Evolutionary conservation across 2,113 vertebrate genomes (phyloP), one percentile per base, ranked within the genome.

Genomic region (Boleophthalmus pectinirostris): DNA sequence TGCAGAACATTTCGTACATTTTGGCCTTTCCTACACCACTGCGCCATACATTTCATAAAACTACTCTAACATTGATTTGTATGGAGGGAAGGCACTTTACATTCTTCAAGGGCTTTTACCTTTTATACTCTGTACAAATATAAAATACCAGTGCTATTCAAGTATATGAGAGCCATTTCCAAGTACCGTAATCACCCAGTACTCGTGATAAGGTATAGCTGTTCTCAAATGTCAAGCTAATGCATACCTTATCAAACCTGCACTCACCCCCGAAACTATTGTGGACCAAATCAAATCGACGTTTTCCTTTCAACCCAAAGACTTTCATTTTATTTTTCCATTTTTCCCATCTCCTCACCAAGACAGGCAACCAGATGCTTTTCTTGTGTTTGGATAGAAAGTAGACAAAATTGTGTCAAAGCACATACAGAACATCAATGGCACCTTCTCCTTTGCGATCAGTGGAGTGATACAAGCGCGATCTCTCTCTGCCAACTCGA

Each of bases 391-490:
- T 38, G 18, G 61, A 43, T 64, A 33, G 61, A 64, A 64, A 64
- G 61, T 20, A 64, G 61, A 64, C 61, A 64, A 64, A 64, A 64
- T 43, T 64, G 61, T 64, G 61, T 64, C 61, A 43, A 64, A 64
- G 29, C 61, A 64, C 61, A 64, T 35, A 64, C 33, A 64, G 25
- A 61, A 33, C 58, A 29, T 14, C 33, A n/a, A 64, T 38, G 33
- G 29, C 61, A 64, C 33, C 61, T 64, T 64, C 20, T 64, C 38
- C n/a, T 43, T 43, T 64, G 7, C 61, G 33, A 38, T 43, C 61
- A 64, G 18, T 64, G 20, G 29, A 64, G 61, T 43, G 61, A 64
- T 64, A 64, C 33, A 38, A n/a, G 61, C 16, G 29, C n/a, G 18
- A 64, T 43, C 12, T 64, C 29, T 35, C 33, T 38, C 61, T 64